Percentiles rank a stretch among this genome's conserved stretches.
Evolutionary conservation across 1,140 invertebrate species (phyloP).

Genomic region (Galleria mellonella): DNA sequence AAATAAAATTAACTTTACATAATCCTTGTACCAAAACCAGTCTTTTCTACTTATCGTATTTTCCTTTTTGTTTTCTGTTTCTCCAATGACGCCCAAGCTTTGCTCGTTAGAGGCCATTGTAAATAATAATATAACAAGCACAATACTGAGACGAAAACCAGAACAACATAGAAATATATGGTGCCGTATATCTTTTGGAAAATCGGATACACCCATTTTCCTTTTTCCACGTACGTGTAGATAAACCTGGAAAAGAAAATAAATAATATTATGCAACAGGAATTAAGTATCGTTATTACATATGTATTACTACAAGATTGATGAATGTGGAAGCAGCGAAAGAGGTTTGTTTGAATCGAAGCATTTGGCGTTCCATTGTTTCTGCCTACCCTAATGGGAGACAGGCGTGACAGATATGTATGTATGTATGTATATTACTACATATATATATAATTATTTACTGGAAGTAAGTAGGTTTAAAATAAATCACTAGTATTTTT

Average conservation of each 20-base stretch:
- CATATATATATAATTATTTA: too few species aligned
- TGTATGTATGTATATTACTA: too few species aligned
- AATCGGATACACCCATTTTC: slow-evolving; percentile 19
- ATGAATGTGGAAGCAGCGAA: too few species aligned
- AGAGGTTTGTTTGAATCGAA: too few species aligned
- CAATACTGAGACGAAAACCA: not conserved
- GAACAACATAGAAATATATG: slow-evolving; percentile 1
- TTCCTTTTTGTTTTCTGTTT: not conserved
- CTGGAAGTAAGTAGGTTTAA: too few species aligned
- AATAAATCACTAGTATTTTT: too few species aligned
- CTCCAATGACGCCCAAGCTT: slow-evolving; percentile 3
- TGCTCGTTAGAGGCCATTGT: slow-evolving; percentile 13
- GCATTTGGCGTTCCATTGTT: too few species aligned
- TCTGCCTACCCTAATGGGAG: too few species aligned
- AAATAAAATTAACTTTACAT: too few species aligned
- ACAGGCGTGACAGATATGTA: too few species aligned
- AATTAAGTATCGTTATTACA: not conserved
- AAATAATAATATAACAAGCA: slow-evolving; percentile 1
- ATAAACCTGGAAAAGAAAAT: slow-evolving; percentile 16
- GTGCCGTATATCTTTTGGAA: slow-evolving; percentile 8
- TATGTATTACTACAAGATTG: too few species aligned
- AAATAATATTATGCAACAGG: not conserved
- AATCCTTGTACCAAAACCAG: too few species aligned
- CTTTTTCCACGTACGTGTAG: slow-evolving; percentile 7
- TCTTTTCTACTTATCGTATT: not conserved